Percentiles rank a stretch among this genome's conserved stretches.
Conservation (phyloP, 2,888 invertebrate species). For the Diaprepes abbreviatus region DNA sequence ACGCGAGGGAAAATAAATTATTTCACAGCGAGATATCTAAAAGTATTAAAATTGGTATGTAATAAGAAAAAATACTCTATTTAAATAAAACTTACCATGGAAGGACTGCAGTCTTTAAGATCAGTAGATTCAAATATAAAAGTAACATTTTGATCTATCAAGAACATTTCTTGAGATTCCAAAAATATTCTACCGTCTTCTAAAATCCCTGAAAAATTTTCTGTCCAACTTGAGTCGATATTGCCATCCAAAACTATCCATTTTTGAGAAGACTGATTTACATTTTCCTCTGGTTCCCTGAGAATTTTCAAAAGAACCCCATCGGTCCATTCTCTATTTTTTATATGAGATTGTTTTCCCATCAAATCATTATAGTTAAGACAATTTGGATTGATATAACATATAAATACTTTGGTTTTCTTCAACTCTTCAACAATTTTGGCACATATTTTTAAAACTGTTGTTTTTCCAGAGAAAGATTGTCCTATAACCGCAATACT, state of each 20-base stretch:
- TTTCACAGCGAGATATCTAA: conserved; percentile 74
- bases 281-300: conserved; percentile 77
- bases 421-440: conserved; percentile 69
- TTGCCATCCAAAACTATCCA: conserved; percentile 93
- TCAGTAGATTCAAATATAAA: conserved; percentile 89
- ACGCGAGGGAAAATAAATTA: conserved; percentile 73
- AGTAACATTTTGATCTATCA: conserved; percentile 79
- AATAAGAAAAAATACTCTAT: too few species aligned
- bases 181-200: conserved; percentile 86
- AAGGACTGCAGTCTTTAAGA: conserved; percentile 82
- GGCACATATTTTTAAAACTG: conserved; percentile 79
- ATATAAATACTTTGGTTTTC: conserved; percentile 24
- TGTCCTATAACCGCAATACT: conserved; percentile 91
- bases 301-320: conserved; percentile 85
- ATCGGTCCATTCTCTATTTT: conserved; percentile 86
- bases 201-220: conserved; percentile 85
- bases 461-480: conserved; percentile 84
- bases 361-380: conserved; percentile 89
- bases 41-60: too few species aligned
- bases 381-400: conserved; percentile 84
- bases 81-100: conserved; percentile 72
- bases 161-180: conserved; percentile 86
- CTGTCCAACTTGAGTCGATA: conserved; percentile 88
- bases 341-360: conserved; percentile 84
- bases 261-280: conserved; percentile 73